Evolutionary conservation across 1,140 invertebrate species (phyloP).

Genomic region (Drosophila novamexicana): DNA sequence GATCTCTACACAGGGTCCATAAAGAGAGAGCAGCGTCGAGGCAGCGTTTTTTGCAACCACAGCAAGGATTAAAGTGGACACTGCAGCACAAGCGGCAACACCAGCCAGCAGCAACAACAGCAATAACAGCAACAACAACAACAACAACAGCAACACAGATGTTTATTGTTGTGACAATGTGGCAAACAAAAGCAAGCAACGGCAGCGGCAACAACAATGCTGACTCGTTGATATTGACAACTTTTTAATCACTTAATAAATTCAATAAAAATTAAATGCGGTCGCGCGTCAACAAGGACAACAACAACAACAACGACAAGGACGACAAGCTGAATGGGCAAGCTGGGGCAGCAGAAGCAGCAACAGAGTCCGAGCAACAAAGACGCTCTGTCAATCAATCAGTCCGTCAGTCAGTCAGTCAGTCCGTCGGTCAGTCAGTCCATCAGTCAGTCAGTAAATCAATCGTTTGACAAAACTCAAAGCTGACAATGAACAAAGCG

Average conservation of each 20-base stretch:
- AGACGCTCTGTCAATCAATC: conserved; percentile 7
- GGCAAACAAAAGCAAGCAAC: conserved; percentile 70
- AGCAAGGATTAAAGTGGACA: conserved; percentile 81
- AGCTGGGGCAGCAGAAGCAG: neutral
- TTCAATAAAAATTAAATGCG: conserved; percentile 84
- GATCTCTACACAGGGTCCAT: conserved; percentile 73
- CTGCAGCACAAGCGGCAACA: conserved; percentile 33
- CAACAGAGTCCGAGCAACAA: neutral
- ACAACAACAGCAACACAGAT: conserved; percentile 10
- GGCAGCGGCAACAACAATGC: conserved; percentile 39
- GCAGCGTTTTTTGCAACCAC: conserved; percentile 54
- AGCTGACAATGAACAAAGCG: conserved; percentile 67
- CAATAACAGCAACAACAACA: conserved; percentile 18
- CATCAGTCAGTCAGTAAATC: conserved; percentile 50
- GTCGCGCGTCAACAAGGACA: conserved; percentile 73
- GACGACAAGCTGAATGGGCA: conserved; percentile 18
- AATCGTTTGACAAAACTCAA: conserved; percentile 59
- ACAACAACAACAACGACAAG: neutral
- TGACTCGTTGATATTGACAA: conserved; percentile 81
- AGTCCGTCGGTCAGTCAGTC: conserved; percentile 24
- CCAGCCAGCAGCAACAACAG: conserved; percentile 22
- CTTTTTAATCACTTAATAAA: conserved; percentile 84
- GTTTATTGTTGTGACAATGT: conserved; percentile 67
- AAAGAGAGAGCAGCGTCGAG: conserved; percentile 40
- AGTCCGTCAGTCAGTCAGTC: conserved; percentile 32